These are phyloP conservation scores for Apotomis turbidana DNA, from an alignment of 2,888 invertebrate species.

Conservation along the genomic window DNA sequence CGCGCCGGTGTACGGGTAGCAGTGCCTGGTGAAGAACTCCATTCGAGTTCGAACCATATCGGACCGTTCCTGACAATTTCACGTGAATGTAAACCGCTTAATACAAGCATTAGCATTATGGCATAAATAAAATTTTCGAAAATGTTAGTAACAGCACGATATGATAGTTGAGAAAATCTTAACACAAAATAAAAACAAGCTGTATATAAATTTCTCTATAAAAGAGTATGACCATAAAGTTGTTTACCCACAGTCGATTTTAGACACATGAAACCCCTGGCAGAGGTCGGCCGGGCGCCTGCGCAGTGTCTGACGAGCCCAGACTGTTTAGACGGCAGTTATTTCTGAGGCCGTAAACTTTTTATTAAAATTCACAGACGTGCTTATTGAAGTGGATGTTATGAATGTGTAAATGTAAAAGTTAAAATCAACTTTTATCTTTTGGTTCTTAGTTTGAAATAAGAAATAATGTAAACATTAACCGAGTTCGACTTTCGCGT, in stretches of 20 bases:
- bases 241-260: conserved; percentile 55
- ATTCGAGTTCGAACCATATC: no score
- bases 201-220: neutral
- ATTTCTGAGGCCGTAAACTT: conserved; percentile 55
- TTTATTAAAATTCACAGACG: conserved; percentile 45
- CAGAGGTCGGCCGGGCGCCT: conserved; percentile 52
- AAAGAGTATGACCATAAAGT: conserved; percentile 24
- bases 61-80: no score
- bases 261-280: conserved; percentile 51
- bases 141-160: no score
- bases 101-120: no score
- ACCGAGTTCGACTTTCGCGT: no score
- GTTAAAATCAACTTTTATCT: conserved; percentile 12
- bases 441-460: neutral
- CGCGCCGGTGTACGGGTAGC: no score
- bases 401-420: conserved; percentile 30
- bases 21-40: no score
- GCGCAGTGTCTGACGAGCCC: conserved; percentile 55
- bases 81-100: no score
- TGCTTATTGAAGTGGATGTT: conserved; percentile 46
- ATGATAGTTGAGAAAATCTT: no score
- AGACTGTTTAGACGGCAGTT: conserved; percentile 59
- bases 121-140: no score
- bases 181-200: no score
- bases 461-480: neutral